These are phyloP conservation scores for Brachionus paranguensis DNA, from an alignment of 1,140 invertebrate species.

Conservation along the genomic window DNA sequence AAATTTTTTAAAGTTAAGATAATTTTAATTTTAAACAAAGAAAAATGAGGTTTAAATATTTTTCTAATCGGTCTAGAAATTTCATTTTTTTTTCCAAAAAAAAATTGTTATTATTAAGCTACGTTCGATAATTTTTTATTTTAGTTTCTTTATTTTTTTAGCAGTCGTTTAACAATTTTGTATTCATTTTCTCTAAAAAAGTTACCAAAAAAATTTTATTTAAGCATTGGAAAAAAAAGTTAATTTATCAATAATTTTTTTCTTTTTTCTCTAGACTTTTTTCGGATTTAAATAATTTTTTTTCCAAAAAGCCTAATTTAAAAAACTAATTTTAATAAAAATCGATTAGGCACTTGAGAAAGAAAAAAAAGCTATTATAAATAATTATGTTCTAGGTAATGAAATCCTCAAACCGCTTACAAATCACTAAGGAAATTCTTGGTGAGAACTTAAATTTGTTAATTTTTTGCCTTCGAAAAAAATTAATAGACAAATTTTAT, in stretches of 20 bases:
- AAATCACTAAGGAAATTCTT: not conserved
- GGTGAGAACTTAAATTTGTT: not conserved
- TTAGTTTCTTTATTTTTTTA: not conserved
- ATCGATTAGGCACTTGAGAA: not conserved
- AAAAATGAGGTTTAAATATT: too few species aligned
- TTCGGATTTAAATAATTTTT: too few species aligned
- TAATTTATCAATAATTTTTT: too few species aligned
- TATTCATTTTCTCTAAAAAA: too few species aligned
- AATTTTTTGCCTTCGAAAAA: not conserved
- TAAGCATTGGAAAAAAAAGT: too few species aligned
- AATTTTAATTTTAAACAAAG: too few species aligned
- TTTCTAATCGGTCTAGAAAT: not conserved
- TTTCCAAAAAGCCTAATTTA: too few species aligned
- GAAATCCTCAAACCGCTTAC: not conserved
- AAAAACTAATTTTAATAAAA: not conserved
- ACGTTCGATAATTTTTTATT: not conserved
- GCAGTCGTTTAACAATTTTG: too few species aligned
- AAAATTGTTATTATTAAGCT: not conserved
- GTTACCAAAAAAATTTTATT: too few species aligned
- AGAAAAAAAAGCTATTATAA: not conserved
- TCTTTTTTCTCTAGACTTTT: too few species aligned
- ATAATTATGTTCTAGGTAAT: not conserved
- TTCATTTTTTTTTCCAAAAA: not conserved
- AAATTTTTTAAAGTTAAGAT: too few species aligned
- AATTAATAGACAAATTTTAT: not conserved